Evolutionary conservation across 1,140 invertebrate species (phyloP).

Genomic region (Tribolium castaneum): DNA sequence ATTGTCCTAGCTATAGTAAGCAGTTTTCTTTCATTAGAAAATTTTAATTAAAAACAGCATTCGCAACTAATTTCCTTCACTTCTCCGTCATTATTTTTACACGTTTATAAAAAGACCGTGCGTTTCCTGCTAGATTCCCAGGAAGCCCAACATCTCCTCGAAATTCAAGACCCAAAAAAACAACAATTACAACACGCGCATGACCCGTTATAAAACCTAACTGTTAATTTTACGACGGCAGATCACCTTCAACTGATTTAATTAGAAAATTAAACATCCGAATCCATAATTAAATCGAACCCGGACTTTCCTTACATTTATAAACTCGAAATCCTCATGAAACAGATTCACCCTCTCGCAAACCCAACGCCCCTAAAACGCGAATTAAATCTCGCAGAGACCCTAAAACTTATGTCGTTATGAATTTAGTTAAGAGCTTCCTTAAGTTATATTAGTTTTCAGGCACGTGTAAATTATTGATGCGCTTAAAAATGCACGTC

Average conservation of each 20-base stretch:
- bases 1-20: too few relatives aligned
- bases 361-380: neutral
- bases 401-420: slow-evolving; percentile 39
- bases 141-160: too few relatives aligned
- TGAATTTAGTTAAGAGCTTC: slow-evolving; percentile 44
- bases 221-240: neutral
- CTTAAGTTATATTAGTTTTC: slow-evolving; percentile 41
- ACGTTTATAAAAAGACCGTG: too few relatives aligned
- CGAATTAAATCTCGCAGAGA: slow-evolving; percentile 38
- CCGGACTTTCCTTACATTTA: neutral
- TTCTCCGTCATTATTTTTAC: too few relatives aligned
- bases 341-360: slow-evolving; percentile 35
- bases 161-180: neutral
- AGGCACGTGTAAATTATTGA: slow-evolving; percentile 42
- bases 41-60: too few relatives aligned
- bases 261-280: slow-evolving; percentile 4
- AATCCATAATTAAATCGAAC: slow-evolving; percentile 21
- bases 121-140: too few relatives aligned
- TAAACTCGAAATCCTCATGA: slow-evolving; percentile 22
- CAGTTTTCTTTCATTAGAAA: too few relatives aligned
- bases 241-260: neutral
- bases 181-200: neutral
- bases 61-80: too few relatives aligned
- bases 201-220: neutral
- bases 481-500: neutral